Conservation (phyloP, 2,797 vertebrate genomes). For the Catostomus latipinnis region DNA sequence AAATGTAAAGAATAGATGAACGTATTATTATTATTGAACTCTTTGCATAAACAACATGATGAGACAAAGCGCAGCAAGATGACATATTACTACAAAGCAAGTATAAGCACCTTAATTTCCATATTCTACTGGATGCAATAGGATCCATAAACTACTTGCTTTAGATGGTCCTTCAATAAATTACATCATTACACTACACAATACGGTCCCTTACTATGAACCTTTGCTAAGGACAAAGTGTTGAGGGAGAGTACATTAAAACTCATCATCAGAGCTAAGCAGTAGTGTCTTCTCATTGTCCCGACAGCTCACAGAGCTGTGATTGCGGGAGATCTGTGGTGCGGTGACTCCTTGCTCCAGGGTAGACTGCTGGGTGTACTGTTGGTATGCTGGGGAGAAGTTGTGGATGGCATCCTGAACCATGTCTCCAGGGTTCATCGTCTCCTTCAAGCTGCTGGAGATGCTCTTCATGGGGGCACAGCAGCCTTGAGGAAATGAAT, state of each 20-base stretch:
- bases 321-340: constrained; percentile 77
- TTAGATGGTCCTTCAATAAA: constrained; percentile 48
- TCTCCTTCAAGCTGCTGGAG: constrained; percentile 98
- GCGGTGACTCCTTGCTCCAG: constrained; percentile 83
- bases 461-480: constrained; percentile 99
- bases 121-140: constrained; percentile 27
- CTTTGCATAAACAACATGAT: constrained; percentile 31
- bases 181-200: constrained; percentile 26
- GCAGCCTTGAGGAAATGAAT: constrained; percentile 78
- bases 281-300: constrained; percentile 97
- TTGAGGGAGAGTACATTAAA: constrained; percentile 71
- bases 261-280: constrained; percentile 96
- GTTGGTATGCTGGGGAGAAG: constrained; percentile 98
- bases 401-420: constrained; percentile 99
- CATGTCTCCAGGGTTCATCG: constrained; percentile 97
- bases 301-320: constrained; percentile 73
- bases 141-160: constrained; percentile 23
- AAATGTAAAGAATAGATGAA: constrained; percentile 11
- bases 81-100: constrained; percentile 5
- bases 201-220: constrained; percentile 29
- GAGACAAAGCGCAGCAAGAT: not conserved
- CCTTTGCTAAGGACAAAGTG: not conserved
- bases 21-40: not conserved
- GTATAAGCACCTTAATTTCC: constrained; percentile 41
- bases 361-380: constrained; percentile 97